Evolutionary conservation across 1,140 invertebrate species (phyloP).

Genomic region (Saccostrea echinata): DNA sequence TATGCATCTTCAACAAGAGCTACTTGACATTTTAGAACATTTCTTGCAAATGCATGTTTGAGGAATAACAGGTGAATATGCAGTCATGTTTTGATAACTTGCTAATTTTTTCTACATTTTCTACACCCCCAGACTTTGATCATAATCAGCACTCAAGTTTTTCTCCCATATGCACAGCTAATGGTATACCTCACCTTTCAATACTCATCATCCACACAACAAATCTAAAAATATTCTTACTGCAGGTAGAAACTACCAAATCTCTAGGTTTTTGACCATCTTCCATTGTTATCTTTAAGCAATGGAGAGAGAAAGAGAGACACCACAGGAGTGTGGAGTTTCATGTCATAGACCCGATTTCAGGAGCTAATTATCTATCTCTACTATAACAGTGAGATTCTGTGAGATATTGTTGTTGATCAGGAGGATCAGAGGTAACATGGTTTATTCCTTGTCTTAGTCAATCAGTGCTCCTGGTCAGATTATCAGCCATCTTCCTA

Average conservation of each 20-base stretch:
- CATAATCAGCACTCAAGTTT: neutral
- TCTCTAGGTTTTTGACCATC: neutral
- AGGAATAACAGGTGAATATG: constrained; percentile 24
- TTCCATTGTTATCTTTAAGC: neutral
- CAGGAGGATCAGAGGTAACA: neutral
- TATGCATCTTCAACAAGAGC: neutral
- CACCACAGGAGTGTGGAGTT: neutral
- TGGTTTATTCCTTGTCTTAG: neutral
- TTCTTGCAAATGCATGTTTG: neutral
- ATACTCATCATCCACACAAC: neutral
- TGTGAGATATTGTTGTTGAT: neutral
- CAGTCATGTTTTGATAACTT: constrained; percentile 32
- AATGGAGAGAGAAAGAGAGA: neutral
- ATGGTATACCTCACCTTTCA: constrained; percentile 1
- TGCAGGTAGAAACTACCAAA: neutral
- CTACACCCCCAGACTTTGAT: neutral
- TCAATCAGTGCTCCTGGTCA: neutral
- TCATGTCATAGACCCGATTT: constrained; percentile 1
- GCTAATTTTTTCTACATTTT: constrained; percentile 35
- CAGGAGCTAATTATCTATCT: constrained; percentile 11
- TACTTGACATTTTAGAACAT: neutral
- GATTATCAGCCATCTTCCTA: neutral
- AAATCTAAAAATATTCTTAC: neutral
- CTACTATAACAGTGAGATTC: constrained; percentile 17
- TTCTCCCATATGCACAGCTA: neutral